Conservation (phyloP, 1,140 invertebrate genomes). For the Saccostrea echinata region DNA sequence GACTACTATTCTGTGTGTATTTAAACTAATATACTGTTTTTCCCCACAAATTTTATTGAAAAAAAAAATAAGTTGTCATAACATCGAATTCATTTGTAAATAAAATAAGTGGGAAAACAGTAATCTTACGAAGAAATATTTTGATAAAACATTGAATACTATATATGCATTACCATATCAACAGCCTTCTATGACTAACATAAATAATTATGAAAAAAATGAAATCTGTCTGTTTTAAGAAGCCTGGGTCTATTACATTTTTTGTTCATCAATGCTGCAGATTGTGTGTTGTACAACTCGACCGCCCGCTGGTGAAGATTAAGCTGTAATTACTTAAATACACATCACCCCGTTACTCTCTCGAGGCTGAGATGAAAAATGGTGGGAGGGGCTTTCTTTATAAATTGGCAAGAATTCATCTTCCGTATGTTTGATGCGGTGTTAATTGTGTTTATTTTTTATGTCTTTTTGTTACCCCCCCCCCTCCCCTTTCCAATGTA, state of each 20-base stretch:
- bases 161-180: no score
- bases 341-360: not conserved
- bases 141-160: no score
- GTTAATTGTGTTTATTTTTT: not conserved
- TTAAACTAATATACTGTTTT: no score
- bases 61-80: no score
- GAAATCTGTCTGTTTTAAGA: not conserved
- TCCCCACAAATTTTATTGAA: no score
- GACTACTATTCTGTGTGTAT: no score
- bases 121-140: no score
- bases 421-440: not conserved
- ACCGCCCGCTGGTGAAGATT: not conserved
- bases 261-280: not conserved
- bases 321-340: not conserved
- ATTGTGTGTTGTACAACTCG: not conserved
- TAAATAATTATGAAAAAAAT: no score
- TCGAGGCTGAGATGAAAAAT: slow-evolving; percentile 1
- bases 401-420: not conserved
- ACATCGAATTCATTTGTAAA: no score
- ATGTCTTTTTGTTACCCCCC: not conserved
- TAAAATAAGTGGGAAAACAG: no score
- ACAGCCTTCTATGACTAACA: no score
- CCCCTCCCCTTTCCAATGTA: no score
- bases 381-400: not conserved
- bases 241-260: not conserved